These are phyloP conservation scores for Bimastos eiseni DNA, from an alignment of 2,888 invertebrate genomes.

Conservation along the genomic window DNA sequence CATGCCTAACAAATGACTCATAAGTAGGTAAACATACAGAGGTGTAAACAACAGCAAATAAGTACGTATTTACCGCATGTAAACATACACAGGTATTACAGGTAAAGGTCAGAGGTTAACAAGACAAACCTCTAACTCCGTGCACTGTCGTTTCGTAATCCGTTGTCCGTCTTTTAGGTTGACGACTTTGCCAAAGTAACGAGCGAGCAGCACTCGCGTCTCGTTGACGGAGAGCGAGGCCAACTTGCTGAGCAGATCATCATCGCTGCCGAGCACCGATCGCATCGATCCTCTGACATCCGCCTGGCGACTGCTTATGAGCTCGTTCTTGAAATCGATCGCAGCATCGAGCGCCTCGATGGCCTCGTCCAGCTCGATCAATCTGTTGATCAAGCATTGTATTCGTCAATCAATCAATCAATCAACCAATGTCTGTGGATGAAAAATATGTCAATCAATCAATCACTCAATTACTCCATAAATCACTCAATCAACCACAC, in stretches of 20 bases:
- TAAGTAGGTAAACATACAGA: too few species aligned
- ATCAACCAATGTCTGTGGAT: too few species aligned
- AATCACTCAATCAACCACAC: neutral
- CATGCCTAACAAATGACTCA: too few species aligned
- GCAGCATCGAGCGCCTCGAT: conserved; percentile 90
- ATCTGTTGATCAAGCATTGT: conserved; percentile 57
- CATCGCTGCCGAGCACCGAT: neutral
- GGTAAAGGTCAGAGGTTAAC: too few species aligned
- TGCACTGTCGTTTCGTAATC: conserved; percentile 75
- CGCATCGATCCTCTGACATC: conserved; percentile 51
- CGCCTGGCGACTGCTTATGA: conserved; percentile 72
- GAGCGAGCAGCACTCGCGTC: conserved; percentile 79
- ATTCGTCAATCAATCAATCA: neutral
- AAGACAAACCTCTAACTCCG: conserved; percentile 43
- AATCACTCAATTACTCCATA: neutral
- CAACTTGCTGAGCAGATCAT: conserved; percentile 65
- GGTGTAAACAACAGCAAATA: too few species aligned
- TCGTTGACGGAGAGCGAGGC: conserved; percentile 68
- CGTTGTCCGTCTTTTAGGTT: conserved; percentile 77
- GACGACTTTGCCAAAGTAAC: conserved; percentile 86
- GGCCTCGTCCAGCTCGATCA: conserved; percentile 87
- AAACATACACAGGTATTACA: too few species aligned
- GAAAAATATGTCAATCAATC: neutral
- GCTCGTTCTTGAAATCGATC: conserved; percentile 88
- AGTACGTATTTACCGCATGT: too few species aligned